Evolutionary conservation across 2,113 vertebrate species (phyloP).

Genomic region (Peucedramus taeniatus): DNA sequence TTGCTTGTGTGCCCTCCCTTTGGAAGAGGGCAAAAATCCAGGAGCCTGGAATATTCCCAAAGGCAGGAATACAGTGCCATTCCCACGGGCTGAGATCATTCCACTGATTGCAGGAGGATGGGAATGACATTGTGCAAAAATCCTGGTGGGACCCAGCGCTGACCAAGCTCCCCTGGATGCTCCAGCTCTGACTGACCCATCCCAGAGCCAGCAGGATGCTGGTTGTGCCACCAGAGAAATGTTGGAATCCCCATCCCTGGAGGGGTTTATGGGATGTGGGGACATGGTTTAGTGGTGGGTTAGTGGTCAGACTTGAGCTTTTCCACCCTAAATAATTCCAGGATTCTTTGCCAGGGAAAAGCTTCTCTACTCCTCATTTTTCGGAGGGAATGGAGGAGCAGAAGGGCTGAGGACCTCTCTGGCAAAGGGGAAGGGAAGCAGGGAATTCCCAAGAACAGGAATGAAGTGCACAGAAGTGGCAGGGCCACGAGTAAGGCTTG

Average conservation of each 20-base stretch:
- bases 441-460: neutral
- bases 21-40: neutral
- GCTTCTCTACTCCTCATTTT: fast-evolving
- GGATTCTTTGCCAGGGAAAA: neutral
- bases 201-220: neutral
- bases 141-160: fast-evolving
- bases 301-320: neutral
- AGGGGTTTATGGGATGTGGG: neutral
- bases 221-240: neutral
- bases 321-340: neutral
- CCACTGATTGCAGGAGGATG: neutral
- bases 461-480: neutral
- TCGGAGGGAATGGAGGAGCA: neutral
- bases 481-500: fast-evolving
- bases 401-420: neutral
- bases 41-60: neutral
- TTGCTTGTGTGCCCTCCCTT: neutral
- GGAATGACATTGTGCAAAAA: neutral
- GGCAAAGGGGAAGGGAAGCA: neutral
- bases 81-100: neutral
- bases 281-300: neutral
- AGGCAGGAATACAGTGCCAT: neutral
- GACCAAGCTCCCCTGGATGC: neutral
- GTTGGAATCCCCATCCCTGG: neutral
- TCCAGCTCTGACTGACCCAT: neutral